Conservation (phyloP, 2,888 invertebrate genomes). For the Linnaemya tessellans region DNA sequence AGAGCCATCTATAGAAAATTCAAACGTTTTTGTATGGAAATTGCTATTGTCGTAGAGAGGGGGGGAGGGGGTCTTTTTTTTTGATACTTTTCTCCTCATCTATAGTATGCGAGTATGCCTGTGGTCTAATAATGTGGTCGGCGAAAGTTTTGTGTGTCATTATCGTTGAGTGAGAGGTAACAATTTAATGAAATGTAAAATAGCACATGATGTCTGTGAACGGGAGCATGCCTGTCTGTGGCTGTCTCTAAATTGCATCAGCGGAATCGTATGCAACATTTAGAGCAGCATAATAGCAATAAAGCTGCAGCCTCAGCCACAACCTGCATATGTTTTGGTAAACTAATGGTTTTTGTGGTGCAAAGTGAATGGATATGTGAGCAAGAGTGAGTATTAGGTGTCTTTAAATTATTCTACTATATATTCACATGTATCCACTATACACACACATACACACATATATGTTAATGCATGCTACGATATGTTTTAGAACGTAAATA, state of each 20-base stretch:
- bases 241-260: conserved; percentile 13
- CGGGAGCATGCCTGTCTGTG: conserved; percentile 7
- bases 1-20: neutral
- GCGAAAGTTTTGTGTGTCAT: conserved; percentile 51
- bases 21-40: neutral
- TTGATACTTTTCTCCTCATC: neutral
- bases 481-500: conserved; percentile 2
- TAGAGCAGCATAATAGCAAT: conserved; percentile 36
- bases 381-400: neutral
- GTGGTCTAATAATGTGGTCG: conserved; percentile 65
- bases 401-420: neutral
- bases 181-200: conserved; percentile 71
- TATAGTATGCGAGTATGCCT: conserved; percentile 47
- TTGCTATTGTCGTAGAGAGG: conserved; percentile 21
- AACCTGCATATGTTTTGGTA: conserved; percentile 66
- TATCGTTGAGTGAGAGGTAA: conserved; percentile 68
- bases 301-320: conserved; percentile 47
- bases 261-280: conserved; percentile 49
- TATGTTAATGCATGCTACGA: neutral
- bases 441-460: neutral
- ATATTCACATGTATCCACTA: neutral
- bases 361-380: conserved; percentile 30
- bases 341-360: conserved; percentile 71
- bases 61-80: no score
- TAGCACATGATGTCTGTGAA: conserved; percentile 53